Conservation (phyloP, 23 tunicate species). For the Botrylloides violaceus region DNA sequence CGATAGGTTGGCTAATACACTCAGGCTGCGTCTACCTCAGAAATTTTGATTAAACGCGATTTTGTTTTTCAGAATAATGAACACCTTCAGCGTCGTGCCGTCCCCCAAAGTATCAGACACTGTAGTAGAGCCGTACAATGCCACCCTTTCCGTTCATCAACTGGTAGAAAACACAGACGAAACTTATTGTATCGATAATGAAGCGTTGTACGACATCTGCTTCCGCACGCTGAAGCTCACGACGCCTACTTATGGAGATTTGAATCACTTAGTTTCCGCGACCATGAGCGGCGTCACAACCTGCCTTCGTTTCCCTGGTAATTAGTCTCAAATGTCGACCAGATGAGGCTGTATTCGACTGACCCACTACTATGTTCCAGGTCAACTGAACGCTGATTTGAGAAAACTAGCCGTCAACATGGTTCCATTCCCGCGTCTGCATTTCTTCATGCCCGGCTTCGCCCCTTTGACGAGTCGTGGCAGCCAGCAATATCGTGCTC, state of each 20-base stretch:
- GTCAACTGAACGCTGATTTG: slow-evolving; percentile 82
- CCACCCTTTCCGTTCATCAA: slow-evolving; percentile 90
- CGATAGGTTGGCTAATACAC: too few species aligned
- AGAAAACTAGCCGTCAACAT: slow-evolving; percentile 96
- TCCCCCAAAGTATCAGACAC: slow-evolving; percentile 93
- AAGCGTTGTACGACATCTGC: slow-evolving; percentile 81
- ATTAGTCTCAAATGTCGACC: neutral
- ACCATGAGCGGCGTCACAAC: slow-evolving; percentile 94
- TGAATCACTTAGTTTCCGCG: slow-evolving; percentile 85
- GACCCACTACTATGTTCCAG: slow-evolving; percentile 3
- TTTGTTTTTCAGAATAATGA: slow-evolving; percentile 57
- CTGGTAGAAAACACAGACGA: slow-evolving; percentile 97
- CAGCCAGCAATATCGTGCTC: slow-evolving; percentile 91
- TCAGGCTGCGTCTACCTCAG: too few species aligned
- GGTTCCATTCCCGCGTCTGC: slow-evolving; percentile 97
- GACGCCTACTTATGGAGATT: slow-evolving; percentile 96
- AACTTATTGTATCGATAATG: slow-evolving; percentile 84
- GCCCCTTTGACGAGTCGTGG: slow-evolving; percentile 87
- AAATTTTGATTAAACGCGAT: neutral
- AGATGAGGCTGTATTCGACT: neutral
- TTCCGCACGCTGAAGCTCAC: slow-evolving; percentile 92
- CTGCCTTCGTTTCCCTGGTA: slow-evolving; percentile 72
- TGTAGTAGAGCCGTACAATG: slow-evolving; percentile 93
- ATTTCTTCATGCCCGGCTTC: slow-evolving; percentile 93
- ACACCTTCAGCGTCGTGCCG: slow-evolving; percentile 90